phyloP scores from a whole-genome alignment of 2,888 invertebrate species.

The Selenia dentaria region DNA sequence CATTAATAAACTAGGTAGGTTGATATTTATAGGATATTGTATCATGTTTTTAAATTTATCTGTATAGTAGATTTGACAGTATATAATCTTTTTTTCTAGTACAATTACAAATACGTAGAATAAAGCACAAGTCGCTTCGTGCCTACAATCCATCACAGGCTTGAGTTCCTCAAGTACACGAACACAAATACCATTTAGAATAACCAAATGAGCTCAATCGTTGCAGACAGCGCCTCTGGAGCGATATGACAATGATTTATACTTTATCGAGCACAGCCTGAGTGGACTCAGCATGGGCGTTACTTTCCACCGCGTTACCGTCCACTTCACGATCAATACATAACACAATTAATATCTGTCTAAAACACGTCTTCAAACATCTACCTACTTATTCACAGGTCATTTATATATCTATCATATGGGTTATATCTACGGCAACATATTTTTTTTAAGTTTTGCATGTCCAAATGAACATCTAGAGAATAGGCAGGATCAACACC shows the following conservation, averaged over 20 bases:
- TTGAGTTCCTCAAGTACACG: slow-evolving; percentile 26
- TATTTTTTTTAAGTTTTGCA: too few relatives aligned
- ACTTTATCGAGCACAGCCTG: slow-evolving; percentile 37
- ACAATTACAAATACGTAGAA: too few relatives aligned
- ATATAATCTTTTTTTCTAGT: too few relatives aligned
- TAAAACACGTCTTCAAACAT: slow-evolving; percentile 29
- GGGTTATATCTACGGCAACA: too few relatives aligned
- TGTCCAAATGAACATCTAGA: too few relatives aligned
- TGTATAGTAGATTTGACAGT: too few relatives aligned
- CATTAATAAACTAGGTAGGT: too few relatives aligned
- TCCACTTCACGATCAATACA: slow-evolving; percentile 12
- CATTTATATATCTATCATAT: too few relatives aligned
- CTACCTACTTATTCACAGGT: slow-evolving; percentile 24
- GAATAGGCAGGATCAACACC: too few relatives aligned
- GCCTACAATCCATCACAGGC: slow-evolving; percentile 1
- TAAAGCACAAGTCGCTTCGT: too few relatives aligned
- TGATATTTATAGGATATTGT: too few relatives aligned
- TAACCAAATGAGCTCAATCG: slow-evolving; percentile 47
- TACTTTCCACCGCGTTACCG: slow-evolving; percentile 50
- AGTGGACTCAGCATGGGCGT: slow-evolving; percentile 36
- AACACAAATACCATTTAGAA: slow-evolving; percentile 37
- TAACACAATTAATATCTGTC: slow-evolving; percentile 51
- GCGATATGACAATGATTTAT: slow-evolving; percentile 64
- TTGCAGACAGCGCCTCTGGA: slow-evolving; percentile 45
- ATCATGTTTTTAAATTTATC: too few relatives aligned